These are phyloP conservation scores for Ormia ochracea DNA, from an alignment of 2,888 invertebrate genomes.

Conservation along the genomic window DNA sequence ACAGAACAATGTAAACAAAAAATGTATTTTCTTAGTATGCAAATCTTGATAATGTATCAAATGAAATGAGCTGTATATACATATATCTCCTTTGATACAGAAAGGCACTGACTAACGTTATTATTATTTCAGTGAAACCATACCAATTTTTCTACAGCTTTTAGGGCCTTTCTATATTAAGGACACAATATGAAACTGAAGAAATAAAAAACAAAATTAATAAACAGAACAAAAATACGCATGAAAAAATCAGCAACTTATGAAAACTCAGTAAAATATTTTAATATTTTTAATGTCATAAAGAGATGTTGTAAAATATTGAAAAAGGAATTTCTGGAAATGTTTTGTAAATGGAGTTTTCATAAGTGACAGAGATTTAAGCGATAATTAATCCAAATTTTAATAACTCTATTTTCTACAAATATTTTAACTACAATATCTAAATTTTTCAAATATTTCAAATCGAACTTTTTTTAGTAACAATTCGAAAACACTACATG, in stretches of 20 bases:
- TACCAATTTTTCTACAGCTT: too few relatives aligned
- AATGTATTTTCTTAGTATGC: constrained; percentile 18
- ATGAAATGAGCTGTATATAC: too few relatives aligned
- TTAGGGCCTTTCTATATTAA: too few relatives aligned
- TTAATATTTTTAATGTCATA: not conserved
- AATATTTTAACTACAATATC: constrained; percentile 40
- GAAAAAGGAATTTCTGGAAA: not conserved
- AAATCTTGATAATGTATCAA: too few relatives aligned
- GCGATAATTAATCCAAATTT: constrained; percentile 11
- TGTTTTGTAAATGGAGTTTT: not conserved
- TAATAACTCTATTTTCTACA: constrained; percentile 31
- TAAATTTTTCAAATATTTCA: constrained; percentile 34
- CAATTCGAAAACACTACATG: not conserved
- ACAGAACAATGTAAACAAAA: constrained; percentile 5
- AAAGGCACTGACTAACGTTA: too few relatives aligned
- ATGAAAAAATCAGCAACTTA: constrained; percentile 4
- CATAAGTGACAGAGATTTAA: constrained; percentile 11
- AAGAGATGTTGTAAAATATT: not conserved
- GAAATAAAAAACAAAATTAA: constrained; percentile 1
- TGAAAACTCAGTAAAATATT: constrained; percentile 1
- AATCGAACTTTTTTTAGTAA: constrained; percentile 8
- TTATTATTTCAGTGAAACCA: too few relatives aligned
- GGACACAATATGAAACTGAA: not conserved
- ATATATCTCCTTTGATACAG: too few relatives aligned
- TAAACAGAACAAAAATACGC: not conserved